Evolutionary conservation across 1,140 invertebrate genomes (phyloP), one percentile per base, ranked within the genome.

Genomic region (Radopholus similis): DNA sequence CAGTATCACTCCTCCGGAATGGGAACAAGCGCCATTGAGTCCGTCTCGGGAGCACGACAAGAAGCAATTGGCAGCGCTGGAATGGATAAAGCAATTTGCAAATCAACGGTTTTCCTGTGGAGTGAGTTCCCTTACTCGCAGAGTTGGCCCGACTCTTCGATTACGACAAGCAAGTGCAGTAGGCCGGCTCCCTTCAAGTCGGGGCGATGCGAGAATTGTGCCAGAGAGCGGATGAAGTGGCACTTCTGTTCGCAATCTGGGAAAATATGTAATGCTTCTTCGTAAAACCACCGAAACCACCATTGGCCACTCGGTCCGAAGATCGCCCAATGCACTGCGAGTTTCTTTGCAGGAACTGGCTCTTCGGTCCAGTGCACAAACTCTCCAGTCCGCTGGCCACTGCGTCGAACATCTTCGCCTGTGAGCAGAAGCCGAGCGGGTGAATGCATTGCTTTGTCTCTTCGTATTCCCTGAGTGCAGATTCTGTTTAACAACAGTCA

Each of bases 201-300:
- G 18, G 42, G 26, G 23, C 38, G 42, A 21, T 49, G 40, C 9
- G 59, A 62, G 38, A 62, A 62, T 51, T 62, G 40, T 32, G 59
- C 59, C 21, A 62, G 42, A 26, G 59, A 21, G 34, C 32, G 30
- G 15, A 42, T 32, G 18, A 62, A 62, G 28, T 62, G 18, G 30
- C 59, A 62, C 30, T 62, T 62, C 30, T 47, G 21, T 40, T 62
- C 59, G 47, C 59, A 62, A 32, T 42, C 49, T 47, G 40, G 18
- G 42, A 49, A 21, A 49, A 49, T 49, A 47, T 9, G 5, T 47
- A 15, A 21, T 47, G 26, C 26, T 47, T 47, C 5, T 47, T 11
- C 15, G 44, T 47, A 47, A 8, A 1, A 47, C 42, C 8, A 47
- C 6, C 26, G 13, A 47, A 18, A n/a, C 44, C 18, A 47, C 26